Conservation (phyloP, 2,888 invertebrate genomes). For the Anarsia innoxiella region DNA sequence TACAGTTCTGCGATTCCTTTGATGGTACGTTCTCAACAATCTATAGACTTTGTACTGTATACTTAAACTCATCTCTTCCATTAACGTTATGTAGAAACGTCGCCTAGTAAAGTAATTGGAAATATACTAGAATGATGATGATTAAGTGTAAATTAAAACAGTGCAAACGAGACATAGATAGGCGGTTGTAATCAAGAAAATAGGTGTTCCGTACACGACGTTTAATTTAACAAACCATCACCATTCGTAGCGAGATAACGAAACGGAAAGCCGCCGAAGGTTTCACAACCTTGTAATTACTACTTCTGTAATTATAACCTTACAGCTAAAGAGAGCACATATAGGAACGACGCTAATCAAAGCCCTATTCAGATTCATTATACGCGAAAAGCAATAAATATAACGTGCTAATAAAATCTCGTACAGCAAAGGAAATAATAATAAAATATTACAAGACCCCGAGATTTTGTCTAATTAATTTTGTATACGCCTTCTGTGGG, state of each 20-base stretch:
- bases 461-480: conserved; percentile 74
- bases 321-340: conserved; percentile 48
- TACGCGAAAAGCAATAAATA: conserved; percentile 67
- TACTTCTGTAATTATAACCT: conserved; percentile 67
- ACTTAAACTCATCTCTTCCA: conserved; percentile 5
- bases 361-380: conserved; percentile 64
- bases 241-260: conserved; percentile 49
- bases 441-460: conserved; percentile 70
- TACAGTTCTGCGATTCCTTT: conserved; percentile 27
- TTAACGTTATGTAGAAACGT: conserved; percentile 9
- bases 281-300: conserved; percentile 66
- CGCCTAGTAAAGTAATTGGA: conserved; percentile 10
- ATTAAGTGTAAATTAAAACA: conserved; percentile 36
- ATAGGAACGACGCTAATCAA: conserved; percentile 62
- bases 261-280: conserved; percentile 51
- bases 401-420: conserved; percentile 65
- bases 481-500: conserved; percentile 65
- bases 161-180: conserved; percentile 36
- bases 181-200: conserved; percentile 55
- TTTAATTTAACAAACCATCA: conserved; percentile 71
- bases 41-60: conserved; percentile 1
- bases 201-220: conserved; percentile 48
- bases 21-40: conserved; percentile 4
- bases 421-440: conserved; percentile 65
- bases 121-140: conserved; percentile 14